These are phyloP conservation scores for Portevinia maculata DNA, from an alignment of 2,888 invertebrate genomes.

Conservation along the genomic window DNA sequence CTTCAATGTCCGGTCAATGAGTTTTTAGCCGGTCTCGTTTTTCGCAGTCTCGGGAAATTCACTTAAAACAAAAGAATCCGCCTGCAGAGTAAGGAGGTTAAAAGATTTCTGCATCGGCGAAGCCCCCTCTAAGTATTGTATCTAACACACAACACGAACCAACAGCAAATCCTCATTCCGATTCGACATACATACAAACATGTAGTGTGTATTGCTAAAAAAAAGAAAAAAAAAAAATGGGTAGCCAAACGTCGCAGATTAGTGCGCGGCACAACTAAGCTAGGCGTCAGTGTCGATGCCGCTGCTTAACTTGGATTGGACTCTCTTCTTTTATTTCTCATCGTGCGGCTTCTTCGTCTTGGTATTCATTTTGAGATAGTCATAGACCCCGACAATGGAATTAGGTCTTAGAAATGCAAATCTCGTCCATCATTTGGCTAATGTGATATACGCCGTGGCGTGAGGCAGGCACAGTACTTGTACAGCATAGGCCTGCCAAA, in stretches of 20 bases:
- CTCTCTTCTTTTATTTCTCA: slow-evolving; percentile 1
- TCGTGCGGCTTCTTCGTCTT: slow-evolving; percentile 13
- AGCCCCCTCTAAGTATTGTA: slow-evolving; percentile 54
- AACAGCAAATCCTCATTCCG: slow-evolving; percentile 18
- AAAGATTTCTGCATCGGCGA: slow-evolving; percentile 67
- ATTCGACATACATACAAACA: slow-evolving; percentile 21
- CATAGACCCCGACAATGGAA: slow-evolving; percentile 67
- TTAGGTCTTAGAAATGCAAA: slow-evolving; percentile 74
- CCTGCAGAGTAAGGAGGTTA: slow-evolving; percentile 59
- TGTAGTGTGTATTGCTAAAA: slow-evolving; percentile 37
- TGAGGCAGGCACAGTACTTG: slow-evolving; percentile 31
- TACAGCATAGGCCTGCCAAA: background rate
- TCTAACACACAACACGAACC: slow-evolving; percentile 36
- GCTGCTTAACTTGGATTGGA: slow-evolving; percentile 31
- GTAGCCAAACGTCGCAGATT: slow-evolving; percentile 63
- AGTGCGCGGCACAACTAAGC: slow-evolving; percentile 32
- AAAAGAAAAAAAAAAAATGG: slow-evolving; percentile 11
- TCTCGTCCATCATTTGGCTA: slow-evolving; percentile 63
- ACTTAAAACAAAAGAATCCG: slow-evolving; percentile 66
- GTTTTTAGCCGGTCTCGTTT: slow-evolving; percentile 33
- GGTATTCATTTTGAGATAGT: slow-evolving; percentile 62
- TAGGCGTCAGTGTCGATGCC: slow-evolving; percentile 16
- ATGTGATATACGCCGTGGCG: slow-evolving; percentile 55
- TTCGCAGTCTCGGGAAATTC: slow-evolving; percentile 32
- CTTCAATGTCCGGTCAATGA: slow-evolving; percentile 66